Percentiles rank a stretch among this genome's conserved stretches.
Evolutionary conservation across 2,797 vertebrate genomes (phyloP).

Genomic region (Coccyzus lansbergi): DNA sequence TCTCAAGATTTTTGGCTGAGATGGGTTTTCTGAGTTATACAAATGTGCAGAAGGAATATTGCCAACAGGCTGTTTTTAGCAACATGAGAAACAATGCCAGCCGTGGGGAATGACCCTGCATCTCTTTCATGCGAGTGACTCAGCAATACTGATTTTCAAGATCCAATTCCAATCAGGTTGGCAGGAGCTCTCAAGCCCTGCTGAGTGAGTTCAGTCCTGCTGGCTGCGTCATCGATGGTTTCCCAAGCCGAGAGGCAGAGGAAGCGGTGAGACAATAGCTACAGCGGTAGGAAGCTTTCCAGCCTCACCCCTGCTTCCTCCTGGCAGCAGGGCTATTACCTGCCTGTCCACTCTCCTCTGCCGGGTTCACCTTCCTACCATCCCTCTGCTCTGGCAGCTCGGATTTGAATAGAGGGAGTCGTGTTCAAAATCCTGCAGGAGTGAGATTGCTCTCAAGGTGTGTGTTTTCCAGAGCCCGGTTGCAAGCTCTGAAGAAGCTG

Average conservation of each 20-base stretch:
- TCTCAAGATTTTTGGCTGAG: neutral
- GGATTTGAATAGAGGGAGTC: neutral
- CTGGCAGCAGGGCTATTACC: conserved; percentile 21
- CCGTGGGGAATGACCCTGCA: neutral
- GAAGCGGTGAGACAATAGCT: conserved; percentile 51
- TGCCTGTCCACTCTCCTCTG: neutral
- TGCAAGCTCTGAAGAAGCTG: neutral
- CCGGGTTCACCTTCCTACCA: neutral
- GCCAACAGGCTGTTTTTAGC: conserved; percentile 15
- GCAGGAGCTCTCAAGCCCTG: neutral
- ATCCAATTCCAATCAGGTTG: rapidly evolving
- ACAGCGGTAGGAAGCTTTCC: conserved; percentile 8
- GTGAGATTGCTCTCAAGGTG: rapidly evolving
- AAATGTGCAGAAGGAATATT: neutral
- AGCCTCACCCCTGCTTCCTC: conserved; percentile 52
- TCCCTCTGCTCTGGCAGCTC: neutral
- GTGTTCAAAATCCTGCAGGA: neutral
- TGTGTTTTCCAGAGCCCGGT: neutral
- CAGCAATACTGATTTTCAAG: neutral
- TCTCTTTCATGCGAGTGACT: neutral
- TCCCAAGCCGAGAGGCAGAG: neutral
- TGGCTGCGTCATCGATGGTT: neutral
- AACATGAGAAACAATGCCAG: neutral
- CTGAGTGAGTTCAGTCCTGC: neutral
- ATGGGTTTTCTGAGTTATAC: neutral